Evolutionary conservation across 2,797 vertebrate genomes (phyloP).

Genomic region (Phataginus tricuspis): DNA sequence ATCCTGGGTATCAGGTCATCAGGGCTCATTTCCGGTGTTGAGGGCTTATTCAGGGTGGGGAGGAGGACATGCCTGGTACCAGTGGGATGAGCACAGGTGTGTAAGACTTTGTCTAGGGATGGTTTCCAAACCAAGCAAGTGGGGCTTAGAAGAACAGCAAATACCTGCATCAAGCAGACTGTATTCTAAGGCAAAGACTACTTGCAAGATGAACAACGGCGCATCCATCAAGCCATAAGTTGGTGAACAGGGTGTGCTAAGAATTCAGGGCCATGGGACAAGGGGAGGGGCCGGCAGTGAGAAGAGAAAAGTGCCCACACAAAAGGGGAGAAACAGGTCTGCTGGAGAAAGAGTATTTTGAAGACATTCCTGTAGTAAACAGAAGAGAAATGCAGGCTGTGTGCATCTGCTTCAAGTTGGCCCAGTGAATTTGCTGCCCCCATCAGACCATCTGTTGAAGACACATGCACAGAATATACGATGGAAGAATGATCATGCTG

Average conservation of each 20-base stretch:
- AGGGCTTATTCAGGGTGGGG: background rate
- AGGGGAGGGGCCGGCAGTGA: background rate
- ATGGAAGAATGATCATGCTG: background rate
- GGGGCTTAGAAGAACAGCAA: background rate
- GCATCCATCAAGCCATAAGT: rapidly evolving
- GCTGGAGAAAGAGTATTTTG: background rate
- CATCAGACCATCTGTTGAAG: background rate
- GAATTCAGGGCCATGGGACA: background rate
- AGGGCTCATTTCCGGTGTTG: background rate
- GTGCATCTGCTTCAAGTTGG: background rate
- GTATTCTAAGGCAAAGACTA: background rate
- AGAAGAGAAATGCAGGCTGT: background rate
- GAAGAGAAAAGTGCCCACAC: background rate
- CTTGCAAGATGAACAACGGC: background rate
- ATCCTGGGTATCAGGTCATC: background rate
- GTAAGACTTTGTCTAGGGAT: background rate
- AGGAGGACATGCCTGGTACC: background rate
- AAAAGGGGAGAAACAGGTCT: background rate
- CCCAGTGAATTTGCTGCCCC: background rate
- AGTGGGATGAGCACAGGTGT: background rate
- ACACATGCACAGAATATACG: background rate
- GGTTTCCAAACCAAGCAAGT: background rate
- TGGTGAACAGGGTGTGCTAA: background rate
- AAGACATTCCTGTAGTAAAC: background rate
- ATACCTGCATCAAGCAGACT: background rate